Evolutionary conservation across 2,888 invertebrate genomes (phyloP).

Genomic region (Punctoribates punctum): DNA sequence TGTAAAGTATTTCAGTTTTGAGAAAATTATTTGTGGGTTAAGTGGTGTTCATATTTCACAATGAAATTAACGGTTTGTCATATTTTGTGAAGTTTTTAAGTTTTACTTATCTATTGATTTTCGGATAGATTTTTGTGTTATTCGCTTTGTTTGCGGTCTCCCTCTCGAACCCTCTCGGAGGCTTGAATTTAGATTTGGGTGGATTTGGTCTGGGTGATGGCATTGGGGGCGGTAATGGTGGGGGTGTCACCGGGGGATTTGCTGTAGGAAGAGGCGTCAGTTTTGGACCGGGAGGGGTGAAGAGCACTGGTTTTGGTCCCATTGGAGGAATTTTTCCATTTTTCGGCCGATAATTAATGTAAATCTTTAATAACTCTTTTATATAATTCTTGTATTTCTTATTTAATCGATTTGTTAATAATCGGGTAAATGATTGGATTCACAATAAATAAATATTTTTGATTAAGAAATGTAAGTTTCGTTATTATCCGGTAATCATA

Average conservation of each 20-base stretch:
- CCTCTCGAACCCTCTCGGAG: background rate
- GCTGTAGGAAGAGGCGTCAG: background rate
- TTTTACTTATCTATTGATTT: background rate
- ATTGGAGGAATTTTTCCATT: slow-evolving; percentile 19
- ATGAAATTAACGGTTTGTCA: slow-evolving; percentile 1
- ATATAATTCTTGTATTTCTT: background rate
- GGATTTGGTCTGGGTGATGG: background rate
- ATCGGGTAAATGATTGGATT: too few species aligned
- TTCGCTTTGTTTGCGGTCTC: background rate
- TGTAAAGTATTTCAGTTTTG: background rate
- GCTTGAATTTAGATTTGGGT: background rate
- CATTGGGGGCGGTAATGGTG: background rate
- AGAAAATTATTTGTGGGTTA: background rate
- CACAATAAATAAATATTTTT: too few species aligned
- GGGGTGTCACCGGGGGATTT: background rate
- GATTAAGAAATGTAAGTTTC: too few species aligned
- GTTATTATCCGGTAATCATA: too few species aligned
- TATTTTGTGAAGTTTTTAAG: background rate
- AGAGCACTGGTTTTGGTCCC: background rate
- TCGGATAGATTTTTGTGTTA: background rate
- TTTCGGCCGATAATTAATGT: slow-evolving; percentile 5
- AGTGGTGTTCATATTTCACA: background rate
- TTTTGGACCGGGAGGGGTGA: slow-evolving; percentile 17
- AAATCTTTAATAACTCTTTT: background rate
- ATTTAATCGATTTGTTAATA: background rate